Evolutionary conservation across 2,113 vertebrate species (phyloP).

Genomic region (Callaeas wilsoni): DNA sequence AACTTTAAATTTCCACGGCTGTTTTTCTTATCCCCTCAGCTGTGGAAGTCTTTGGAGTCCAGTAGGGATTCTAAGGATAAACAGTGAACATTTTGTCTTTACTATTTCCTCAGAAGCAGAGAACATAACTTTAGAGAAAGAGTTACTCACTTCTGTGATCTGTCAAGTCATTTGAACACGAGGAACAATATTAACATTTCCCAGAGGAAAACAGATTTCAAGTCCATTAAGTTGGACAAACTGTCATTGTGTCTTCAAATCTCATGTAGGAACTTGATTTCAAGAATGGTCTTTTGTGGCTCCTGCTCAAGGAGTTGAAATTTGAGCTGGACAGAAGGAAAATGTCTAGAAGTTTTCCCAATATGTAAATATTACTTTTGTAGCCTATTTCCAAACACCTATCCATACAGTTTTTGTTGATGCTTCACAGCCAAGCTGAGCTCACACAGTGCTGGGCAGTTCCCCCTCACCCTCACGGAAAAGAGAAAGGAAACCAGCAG

Average conservation of each 20-base stretch:
- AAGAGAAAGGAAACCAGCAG: neutral
- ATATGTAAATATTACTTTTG: neutral
- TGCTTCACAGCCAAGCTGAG: neutral
- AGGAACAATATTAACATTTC: neutral
- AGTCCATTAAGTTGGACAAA: neutral
- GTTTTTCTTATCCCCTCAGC: neutral
- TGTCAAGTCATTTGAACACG: neutral
- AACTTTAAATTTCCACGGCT: neutral
- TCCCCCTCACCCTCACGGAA: neutral
- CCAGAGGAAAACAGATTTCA: neutral
- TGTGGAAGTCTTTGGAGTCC: neutral
- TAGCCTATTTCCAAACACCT: neutral
- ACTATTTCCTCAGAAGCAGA: neutral
- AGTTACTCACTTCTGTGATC: neutral
- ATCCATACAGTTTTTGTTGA: neutral
- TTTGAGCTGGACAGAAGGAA: neutral
- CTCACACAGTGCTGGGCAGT: neutral
- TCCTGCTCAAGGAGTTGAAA: neutral
- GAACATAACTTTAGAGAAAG: neutral
- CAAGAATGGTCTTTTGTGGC: neutral
- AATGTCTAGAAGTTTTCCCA: neutral
- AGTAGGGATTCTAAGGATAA: neutral
- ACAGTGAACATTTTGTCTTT: neutral
- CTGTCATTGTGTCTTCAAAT: neutral
- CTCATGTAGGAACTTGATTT: neutral